Evolutionary conservation across 2,888 invertebrate genomes (phyloP), one percentile per base, ranked within the genome.

Genomic region (Osedax fenrisi): DNA sequence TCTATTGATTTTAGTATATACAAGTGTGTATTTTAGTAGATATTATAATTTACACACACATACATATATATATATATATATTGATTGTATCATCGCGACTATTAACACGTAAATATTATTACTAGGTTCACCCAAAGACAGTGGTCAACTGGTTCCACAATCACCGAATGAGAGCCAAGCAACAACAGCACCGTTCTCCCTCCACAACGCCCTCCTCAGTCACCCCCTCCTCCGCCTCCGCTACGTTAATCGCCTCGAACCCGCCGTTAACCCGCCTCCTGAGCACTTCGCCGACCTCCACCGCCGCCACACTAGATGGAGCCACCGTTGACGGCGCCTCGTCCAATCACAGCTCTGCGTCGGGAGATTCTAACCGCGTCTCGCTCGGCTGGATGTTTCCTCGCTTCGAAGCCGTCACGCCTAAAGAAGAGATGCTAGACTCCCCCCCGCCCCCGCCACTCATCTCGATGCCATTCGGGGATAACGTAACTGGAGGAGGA

Each of bases 91-190:
- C n/a, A n/a, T n/a, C n/a, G n/a, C n/a, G n/a, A n/a, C n/a, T n/a
- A n/a, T n/a, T n/a, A n/a, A n/a, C n/a, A n/a, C n/a, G n/a, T n/a
- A n/a, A n/a, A n/a, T n/a, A n/a, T n/a, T n/a, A n/a, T n/a, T n/a
- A n/a, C 75, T 91, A 90, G 5, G 87, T 99, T 61, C 92, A 94
- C 3, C 91, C 94, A 72, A 88, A 97, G 79, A 97, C 97, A 74
- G 96, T 99, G 81, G 95, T 95, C 77, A 98, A 98, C 86, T 98
- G 98, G 98, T 98, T 98, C 88, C 97, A 98, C 88, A 98, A 98
- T 85, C 96, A 98, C 84, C 90, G 98, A 80, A 98, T 98, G 94
- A 89, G 98, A 77, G 89, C 94, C 83, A 96, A 96, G 75, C 84
- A 84, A 75, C 83, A 83, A 76, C 81, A 59, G 73, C 73, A 56